Evolutionary conservation across 2,113 vertebrate genomes (phyloP), one percentile per base, ranked within the genome.

Genomic region (Onychostruthus taczanowskii): DNA sequence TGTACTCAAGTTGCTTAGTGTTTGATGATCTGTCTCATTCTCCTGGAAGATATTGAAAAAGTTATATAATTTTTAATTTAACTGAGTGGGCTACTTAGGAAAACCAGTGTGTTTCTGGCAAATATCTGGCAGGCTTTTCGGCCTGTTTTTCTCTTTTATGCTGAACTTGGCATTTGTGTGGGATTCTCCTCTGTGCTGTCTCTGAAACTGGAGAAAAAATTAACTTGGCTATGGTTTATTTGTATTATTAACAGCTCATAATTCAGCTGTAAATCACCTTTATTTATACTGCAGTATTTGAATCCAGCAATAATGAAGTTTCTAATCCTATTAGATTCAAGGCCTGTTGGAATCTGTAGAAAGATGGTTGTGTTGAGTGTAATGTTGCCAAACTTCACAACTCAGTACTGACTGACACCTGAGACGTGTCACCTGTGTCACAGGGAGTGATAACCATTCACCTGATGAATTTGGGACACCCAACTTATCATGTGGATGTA

Each of bases 121-220:
- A 73, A 10, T 74, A 62, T 3, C 52, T 70, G 47, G n/a, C 28
- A 50, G 53, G 44, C 22, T 31, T 55, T 70, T 69, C 33, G 67
- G 35, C 44, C 66, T 68, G 16, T 69, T 72, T 74, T 86, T 79
- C 39, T 92, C 21, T 49, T 72, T 14, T 30, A 1, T 84, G 46
- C 50, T 90, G 59, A 21, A 26, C 27, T 67, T 19, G n/a, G 56
- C 61, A 52, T 90, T 84, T 0, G 0, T 94, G 43, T 63, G 22
- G 44, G 41, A 66, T 80, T 90, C 58, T 89, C 44, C 69, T 91
- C 58, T 73, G 67, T 69, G 28, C 35, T 77, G 7, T 73, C 72
- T 86, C 63, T 90, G 90, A 86, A 95, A 88, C 44, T 47, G 55
- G 22, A 92, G 35, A 59, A 85, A 85, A 88, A 94, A 44, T 23